Evolutionary conservation across 2,113 vertebrate genomes (phyloP).

Genomic region (Lasiurus borealis): DNA sequence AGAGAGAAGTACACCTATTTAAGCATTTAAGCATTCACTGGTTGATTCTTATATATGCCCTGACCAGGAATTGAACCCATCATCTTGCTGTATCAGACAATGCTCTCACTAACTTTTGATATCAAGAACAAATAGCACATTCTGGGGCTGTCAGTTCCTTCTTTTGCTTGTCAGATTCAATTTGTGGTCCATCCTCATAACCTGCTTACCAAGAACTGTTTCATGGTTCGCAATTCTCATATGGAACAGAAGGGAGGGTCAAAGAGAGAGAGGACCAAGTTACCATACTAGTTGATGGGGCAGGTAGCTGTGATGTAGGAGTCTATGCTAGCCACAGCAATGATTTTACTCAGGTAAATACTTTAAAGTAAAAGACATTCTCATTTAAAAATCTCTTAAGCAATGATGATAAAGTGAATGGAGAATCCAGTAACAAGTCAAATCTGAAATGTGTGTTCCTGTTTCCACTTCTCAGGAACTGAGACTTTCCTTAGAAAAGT

Average conservation of each 20-base stretch:
- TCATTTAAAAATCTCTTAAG: neutral
- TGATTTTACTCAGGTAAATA: neutral
- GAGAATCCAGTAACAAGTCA: neutral
- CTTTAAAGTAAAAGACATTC: neutral
- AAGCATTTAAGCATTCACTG: neutral
- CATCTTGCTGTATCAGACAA: neutral
- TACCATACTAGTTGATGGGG: neutral
- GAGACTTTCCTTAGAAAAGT: neutral
- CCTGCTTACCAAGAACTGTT: neutral
- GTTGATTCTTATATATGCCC: neutral
- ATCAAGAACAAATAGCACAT: neutral
- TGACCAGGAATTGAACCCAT: neutral
- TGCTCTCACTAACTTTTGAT: conserved; percentile 9
- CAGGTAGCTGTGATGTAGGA: neutral
- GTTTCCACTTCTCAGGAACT: neutral
- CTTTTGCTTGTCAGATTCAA: neutral
- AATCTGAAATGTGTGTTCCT: neutral
- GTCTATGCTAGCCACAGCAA: neutral
- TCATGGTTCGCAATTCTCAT: neutral
- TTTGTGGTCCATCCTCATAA: neutral
- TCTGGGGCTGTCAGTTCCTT: neutral
- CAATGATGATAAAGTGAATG: neutral
- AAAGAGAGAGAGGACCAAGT: neutral
- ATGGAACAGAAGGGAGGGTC: neutral
- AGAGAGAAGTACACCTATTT: neutral